Evolutionary conservation across 2,113 vertebrate genomes (phyloP).

Genomic region (mouse (Mus musculus)): DNA sequence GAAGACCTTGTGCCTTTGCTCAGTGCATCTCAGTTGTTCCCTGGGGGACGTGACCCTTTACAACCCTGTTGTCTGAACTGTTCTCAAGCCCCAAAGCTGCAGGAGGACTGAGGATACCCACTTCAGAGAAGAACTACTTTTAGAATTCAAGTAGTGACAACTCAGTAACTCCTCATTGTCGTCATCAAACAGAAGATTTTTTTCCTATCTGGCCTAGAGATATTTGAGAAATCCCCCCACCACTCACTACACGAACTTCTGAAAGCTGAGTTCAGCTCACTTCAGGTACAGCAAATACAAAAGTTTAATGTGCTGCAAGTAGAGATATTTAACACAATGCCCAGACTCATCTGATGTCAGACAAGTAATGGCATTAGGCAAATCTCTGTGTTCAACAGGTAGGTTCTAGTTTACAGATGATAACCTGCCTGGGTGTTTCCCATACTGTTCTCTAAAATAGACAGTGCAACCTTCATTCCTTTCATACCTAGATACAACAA

Average conservation of each 20-base stretch:
- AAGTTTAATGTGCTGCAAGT: background rate
- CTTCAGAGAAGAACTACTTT: background rate
- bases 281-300: background rate
- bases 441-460: constrained; percentile 5
- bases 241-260: background rate
- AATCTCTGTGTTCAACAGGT: background rate
- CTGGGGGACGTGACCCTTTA: background rate
- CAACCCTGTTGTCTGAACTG: background rate
- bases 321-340: background rate
- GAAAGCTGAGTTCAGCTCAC: constrained; percentile 5
- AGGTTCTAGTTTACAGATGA: constrained; percentile 2
- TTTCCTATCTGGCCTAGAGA: background rate
- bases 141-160: background rate
- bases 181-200: background rate
- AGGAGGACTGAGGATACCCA: background rate
- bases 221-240: background rate
- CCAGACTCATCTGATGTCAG: background rate
- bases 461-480: constrained; percentile 7
- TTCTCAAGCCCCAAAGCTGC: background rate
- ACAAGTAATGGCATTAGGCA: background rate
- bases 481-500: constrained; percentile 48
- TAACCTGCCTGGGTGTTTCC: constrained; percentile 35
- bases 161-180: background rate
- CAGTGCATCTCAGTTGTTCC: background rate
- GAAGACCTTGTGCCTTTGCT: background rate